phyloP scores from a whole-genome alignment of 2,113 vertebrate genomes.

The Sapajus apella region DNA sequence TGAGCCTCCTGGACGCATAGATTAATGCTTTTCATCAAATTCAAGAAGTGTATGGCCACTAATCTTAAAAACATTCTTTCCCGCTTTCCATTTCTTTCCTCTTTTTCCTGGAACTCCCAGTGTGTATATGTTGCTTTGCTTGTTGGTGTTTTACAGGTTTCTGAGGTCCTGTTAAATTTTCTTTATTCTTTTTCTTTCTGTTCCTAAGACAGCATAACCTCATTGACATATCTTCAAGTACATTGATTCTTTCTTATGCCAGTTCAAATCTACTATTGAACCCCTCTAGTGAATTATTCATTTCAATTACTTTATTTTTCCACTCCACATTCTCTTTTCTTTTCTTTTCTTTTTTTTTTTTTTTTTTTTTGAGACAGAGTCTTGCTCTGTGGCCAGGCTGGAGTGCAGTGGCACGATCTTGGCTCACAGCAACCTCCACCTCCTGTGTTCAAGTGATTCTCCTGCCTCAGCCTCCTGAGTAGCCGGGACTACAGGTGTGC shows the following conservation, averaged over 20 bases:
- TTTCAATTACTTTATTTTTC: background rate
- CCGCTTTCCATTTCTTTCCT: background rate
- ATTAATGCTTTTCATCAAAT: background rate
- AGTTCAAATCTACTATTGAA: background rate
- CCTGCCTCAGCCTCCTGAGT: too few relatives aligned
- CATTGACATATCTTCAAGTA: background rate
- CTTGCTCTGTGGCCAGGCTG: too few relatives aligned
- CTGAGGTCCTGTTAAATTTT: background rate
- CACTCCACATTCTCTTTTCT: background rate
- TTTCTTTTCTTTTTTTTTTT: too few relatives aligned
- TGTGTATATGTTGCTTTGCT: background rate
- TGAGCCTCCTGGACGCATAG: background rate
- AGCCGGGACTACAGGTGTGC: too few relatives aligned
- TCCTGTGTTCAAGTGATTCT: too few relatives aligned
- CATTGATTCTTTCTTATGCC: constrained; percentile 3
- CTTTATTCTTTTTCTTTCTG: background rate
- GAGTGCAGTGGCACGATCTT: too few relatives aligned
- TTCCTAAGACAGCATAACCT: background rate
- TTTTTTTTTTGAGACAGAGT: too few relatives aligned
- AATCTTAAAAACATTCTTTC: background rate
- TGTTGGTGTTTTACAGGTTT: background rate
- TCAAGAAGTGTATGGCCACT: background rate
- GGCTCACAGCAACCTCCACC: too few relatives aligned
- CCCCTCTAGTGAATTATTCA: background rate
- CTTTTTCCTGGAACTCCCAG: background rate